Evolutionary conservation across 2,113 vertebrate species (phyloP).

Genomic region (Psettodes erumei): DNA sequence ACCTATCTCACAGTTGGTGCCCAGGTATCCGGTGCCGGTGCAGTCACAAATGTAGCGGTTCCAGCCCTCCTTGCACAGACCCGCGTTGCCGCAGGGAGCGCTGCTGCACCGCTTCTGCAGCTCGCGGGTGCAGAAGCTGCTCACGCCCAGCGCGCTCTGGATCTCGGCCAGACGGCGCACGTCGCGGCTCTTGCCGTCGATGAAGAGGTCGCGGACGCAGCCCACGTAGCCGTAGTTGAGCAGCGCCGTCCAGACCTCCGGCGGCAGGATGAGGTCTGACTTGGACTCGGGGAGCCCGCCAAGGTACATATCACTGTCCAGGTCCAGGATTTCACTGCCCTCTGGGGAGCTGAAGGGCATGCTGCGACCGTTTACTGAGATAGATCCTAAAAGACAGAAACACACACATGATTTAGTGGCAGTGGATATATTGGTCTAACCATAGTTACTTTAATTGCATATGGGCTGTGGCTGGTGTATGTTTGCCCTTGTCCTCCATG

Average conservation of each 20-base stretch:
- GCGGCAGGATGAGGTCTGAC: conserved; percentile 87
- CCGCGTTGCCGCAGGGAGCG: conserved; percentile 87
- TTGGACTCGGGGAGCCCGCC: conserved; percentile 89
- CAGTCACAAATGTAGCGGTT: conserved; percentile 95
- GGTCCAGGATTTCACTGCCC: conserved; percentile 92
- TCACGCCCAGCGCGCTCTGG: conserved; percentile 85
- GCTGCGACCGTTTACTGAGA: conserved; percentile 93
- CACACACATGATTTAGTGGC: not conserved
- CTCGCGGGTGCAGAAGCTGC: conserved; percentile 91
- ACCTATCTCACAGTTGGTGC: conserved; percentile 90
- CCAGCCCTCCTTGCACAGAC: conserved; percentile 93
- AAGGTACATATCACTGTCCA: conserved; percentile 92
- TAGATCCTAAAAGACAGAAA: conserved; percentile 83
- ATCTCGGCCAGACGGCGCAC: conserved; percentile 89
- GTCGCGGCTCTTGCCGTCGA: conserved; percentile 91
- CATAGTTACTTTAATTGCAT: not conserved
- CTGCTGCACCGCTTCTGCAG: conserved; percentile 89
- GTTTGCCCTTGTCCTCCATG: not conserved
- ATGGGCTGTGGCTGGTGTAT: not conserved
- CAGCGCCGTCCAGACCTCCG: conserved; percentile 92
- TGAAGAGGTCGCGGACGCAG: conserved; percentile 93
- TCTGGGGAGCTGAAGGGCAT: conserved; percentile 92
- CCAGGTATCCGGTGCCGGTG: conserved; percentile 90
- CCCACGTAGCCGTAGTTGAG: conserved; percentile 93
- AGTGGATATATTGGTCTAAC: not conserved